phyloP scores from a whole-genome alignment of 2,888 invertebrate species.

The Melipona bicolor region DNA sequence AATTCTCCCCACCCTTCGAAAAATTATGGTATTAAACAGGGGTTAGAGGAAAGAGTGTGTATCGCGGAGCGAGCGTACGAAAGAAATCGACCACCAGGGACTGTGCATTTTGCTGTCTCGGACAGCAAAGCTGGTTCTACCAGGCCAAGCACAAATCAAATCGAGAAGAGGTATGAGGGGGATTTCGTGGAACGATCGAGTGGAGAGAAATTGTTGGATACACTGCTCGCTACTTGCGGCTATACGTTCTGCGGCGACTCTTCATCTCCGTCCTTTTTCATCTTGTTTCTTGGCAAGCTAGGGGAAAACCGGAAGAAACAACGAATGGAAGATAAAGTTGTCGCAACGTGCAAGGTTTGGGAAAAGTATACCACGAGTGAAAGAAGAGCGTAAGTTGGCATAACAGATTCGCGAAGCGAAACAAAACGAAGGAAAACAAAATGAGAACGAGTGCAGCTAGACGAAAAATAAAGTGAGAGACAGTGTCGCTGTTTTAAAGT shows the following conservation, averaged over 20 bases:
- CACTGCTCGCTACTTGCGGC: background rate
- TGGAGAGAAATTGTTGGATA: constrained; percentile 43
- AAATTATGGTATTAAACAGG: constrained; percentile 16
- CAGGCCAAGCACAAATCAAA: constrained; percentile 56
- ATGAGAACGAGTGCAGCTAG: background rate
- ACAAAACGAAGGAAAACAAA: background rate
- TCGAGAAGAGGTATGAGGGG: constrained; percentile 45
- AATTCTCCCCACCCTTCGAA: background rate
- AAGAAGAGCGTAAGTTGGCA: constrained; percentile 50
- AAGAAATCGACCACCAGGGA: constrained; percentile 39
- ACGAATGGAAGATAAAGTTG: constrained; percentile 48
- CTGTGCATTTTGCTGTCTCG: constrained; percentile 59
- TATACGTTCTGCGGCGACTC: constrained; percentile 38
- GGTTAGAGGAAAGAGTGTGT: background rate
- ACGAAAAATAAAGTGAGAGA: background rate
- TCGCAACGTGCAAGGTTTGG: constrained; percentile 25
- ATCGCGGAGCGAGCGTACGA: constrained; percentile 21
- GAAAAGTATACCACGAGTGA: constrained; percentile 19
- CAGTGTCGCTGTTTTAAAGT: background rate
- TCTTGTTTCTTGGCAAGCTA: constrained; percentile 38
- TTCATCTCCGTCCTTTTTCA: constrained; percentile 25
- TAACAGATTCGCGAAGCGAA: constrained; percentile 46
- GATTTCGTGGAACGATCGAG: constrained; percentile 55
- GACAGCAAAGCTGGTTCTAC: constrained; percentile 43
- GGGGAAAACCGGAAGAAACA: constrained; percentile 16